phyloP scores from a whole-genome alignment of 2,888 invertebrate genomes.

The Synanthedon tipuliformis region DNA sequence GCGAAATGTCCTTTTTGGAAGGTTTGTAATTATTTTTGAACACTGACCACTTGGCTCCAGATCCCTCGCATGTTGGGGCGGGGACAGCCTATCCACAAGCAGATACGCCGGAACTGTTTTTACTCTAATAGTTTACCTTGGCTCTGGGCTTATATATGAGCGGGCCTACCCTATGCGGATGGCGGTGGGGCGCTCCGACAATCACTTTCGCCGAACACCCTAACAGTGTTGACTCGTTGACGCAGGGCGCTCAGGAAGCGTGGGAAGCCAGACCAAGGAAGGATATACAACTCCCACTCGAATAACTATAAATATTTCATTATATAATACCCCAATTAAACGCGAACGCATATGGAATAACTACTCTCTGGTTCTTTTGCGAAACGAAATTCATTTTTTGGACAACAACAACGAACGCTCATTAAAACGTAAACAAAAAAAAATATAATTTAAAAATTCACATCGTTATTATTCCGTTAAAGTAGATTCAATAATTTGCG shows the following conservation, averaged over 20 bases:
- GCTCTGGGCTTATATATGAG: conserved; percentile 43
- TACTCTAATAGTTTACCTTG: conserved; percentile 46
- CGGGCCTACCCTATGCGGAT: conserved; percentile 36
- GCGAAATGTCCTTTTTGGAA: background rate
- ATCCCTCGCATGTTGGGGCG: conserved; percentile 71
- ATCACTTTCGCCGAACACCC: conserved; percentile 46
- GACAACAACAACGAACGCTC: no score
- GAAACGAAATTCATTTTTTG: no score
- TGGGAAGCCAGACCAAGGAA: conserved; percentile 6
- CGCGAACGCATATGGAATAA: background rate
- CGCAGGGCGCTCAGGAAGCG: conserved; percentile 9
- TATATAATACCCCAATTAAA: background rate
- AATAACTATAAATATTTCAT: background rate
- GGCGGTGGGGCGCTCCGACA: conserved; percentile 31
- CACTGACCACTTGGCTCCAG: conserved; percentile 73
- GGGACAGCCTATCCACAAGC: conserved; percentile 47
- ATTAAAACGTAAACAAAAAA: no score
- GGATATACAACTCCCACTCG: background rate
- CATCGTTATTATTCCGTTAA: no score
- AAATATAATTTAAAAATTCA: no score
- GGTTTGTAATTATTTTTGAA: conserved; percentile 8
- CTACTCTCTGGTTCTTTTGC: background rate
- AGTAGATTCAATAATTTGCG: no score
- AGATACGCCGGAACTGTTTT: conserved; percentile 50
- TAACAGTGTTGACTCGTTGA: conserved; percentile 4